Percentiles rank a stretch among this genome's conserved stretches.
These are phyloP conservation scores for Tribolium castaneum DNA, from an alignment of 1,140 invertebrate species.

Conservation along the genomic window DNA sequence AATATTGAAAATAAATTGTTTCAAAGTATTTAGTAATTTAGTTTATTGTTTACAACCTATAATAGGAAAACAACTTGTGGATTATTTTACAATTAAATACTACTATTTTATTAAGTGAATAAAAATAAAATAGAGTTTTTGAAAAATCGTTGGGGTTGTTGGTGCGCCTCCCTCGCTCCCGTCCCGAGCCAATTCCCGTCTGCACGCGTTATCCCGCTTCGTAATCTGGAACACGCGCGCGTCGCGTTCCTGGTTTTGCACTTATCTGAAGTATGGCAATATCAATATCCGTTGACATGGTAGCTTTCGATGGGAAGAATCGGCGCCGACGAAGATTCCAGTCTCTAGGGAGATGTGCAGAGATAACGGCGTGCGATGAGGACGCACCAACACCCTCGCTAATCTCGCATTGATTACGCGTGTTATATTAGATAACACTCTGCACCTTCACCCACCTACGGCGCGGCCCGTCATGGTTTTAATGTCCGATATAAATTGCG, in stretches of 20 bases:
- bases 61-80: too few species aligned
- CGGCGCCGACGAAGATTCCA: slow-evolving; percentile 28
- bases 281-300: slow-evolving; percentile 44
- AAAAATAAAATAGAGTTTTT: too few species aligned
- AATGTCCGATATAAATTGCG: slow-evolving; percentile 32
- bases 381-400: slow-evolving; percentile 52
- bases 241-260: slow-evolving; percentile 36
- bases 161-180: too few species aligned
- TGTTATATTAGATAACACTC: slow-evolving; percentile 53
- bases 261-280: slow-evolving; percentile 43
- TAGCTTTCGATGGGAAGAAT: slow-evolving; percentile 41
- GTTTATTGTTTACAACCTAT: too few species aligned
- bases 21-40: too few species aligned
- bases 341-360: slow-evolving; percentile 55
- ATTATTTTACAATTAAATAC: too few species aligned
- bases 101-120: too few species aligned
- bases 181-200: slow-evolving; percentile 8
- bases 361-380: slow-evolving; percentile 55
- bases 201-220: neutral
- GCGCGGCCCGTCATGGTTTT: slow-evolving; percentile 18
- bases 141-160: too few species aligned
- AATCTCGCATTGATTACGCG: slow-evolving; percentile 55
- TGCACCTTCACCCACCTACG: slow-evolving; percentile 20
- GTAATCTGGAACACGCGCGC: slow-evolving; percentile 26
- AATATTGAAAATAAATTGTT: too few species aligned